Percentiles rank a stretch among this genome's conserved stretches.
Evolutionary conservation across 2,113 vertebrate species (phyloP).

Genomic region (Oncorhynchus mykiss): DNA sequence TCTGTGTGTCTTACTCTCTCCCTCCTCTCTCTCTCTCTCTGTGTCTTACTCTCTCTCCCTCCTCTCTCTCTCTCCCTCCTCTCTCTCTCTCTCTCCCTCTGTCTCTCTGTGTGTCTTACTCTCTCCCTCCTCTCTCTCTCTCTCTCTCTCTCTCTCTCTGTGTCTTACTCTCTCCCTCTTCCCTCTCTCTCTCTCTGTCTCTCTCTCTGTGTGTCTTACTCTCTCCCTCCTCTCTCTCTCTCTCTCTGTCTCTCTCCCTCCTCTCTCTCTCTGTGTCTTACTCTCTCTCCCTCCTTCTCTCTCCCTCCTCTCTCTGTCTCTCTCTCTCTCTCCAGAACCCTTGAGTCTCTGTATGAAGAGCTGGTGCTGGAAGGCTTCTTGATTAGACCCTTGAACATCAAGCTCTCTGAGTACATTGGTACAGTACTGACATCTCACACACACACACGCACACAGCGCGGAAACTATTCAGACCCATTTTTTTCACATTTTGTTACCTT

Average conservation of each 20-base stretch:
- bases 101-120: not conserved
- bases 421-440: conserved; percentile 2
- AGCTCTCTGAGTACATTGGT: conserved; percentile 81
- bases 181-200: no score
- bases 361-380: conserved; percentile 78
- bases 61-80: not conserved
- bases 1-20: no score
- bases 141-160: not conserved
- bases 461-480: no score
- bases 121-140: not conserved
- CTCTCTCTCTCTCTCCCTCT: not conserved
- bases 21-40: not conserved
- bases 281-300: conserved; percentile 4
- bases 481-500: no score
- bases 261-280: no score
- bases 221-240: no score
- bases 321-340: conserved; percentile 63
- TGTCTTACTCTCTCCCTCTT: no score
- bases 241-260: no score
- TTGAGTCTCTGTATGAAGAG: conserved; percentile 81
- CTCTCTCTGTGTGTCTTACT: no score
- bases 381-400: conserved; percentile 70
- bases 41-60: not conserved
- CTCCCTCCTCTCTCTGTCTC: not conserved
- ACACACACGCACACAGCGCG: not conserved